Percentiles rank a stretch among this genome's conserved stretches.
Conservation (phyloP, 2,888 invertebrate species). For the Stenurella melanura region DNA sequence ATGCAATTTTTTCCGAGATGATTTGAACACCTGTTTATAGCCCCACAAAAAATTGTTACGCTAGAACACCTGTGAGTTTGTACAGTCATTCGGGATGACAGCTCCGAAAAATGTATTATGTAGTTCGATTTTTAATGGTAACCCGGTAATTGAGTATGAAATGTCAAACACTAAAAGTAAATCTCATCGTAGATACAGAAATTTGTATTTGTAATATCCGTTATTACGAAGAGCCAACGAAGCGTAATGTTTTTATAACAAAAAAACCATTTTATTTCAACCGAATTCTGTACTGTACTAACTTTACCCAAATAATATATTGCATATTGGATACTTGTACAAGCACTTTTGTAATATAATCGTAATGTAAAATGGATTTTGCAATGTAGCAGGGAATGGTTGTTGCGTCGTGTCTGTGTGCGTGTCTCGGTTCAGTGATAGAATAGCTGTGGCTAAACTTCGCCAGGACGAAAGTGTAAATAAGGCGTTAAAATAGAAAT, state of each 20-base stretch:
- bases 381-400: too few species aligned
- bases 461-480: too few species aligned
- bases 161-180: conserved; percentile 22
- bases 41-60: conserved; percentile 46
- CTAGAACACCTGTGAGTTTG: conserved; percentile 51
- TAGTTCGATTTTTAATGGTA: conserved; percentile 34
- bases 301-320: background rate
- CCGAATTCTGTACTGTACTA: background rate
- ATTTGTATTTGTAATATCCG: conserved; percentile 15
- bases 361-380: too few species aligned
- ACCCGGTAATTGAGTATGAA: conserved; percentile 23
- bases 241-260: background rate
- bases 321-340: background rate
- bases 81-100: conserved; percentile 41
- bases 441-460: too few species aligned
- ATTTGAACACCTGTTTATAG: conserved; percentile 49
- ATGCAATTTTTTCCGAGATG: conserved; percentile 46
- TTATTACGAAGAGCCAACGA: conserved; percentile 2
- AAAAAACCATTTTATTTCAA: background rate
- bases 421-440: too few species aligned
- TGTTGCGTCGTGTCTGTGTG: too few species aligned
- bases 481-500: too few species aligned
- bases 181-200: conserved; percentile 10
- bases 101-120: conserved; percentile 23
- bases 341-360: background rate